phyloP scores from a whole-genome alignment of 1,140 invertebrate genomes.

The Oncopodura yosiiana region DNA sequence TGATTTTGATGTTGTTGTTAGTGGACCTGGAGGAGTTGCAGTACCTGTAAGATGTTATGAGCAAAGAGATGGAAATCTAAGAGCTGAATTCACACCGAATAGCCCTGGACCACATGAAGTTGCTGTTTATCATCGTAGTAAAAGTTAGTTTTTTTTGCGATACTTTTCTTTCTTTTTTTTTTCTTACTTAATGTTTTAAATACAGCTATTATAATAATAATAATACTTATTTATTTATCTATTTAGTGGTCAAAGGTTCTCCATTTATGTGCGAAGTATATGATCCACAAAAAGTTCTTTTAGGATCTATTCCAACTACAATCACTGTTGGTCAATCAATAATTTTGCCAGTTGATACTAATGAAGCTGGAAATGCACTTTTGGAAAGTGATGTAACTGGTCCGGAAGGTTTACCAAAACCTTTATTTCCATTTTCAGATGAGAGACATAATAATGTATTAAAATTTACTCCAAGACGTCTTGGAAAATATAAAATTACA shows the following conservation, averaged over 20 bases:
- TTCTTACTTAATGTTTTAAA: too few relatives aligned
- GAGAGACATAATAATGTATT: slow-evolving; percentile 45
- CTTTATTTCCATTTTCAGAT: slow-evolving; percentile 24
- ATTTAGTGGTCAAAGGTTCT: slow-evolving; percentile 84
- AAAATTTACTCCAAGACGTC: slow-evolving; percentile 73
- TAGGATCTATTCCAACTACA: slow-evolving; percentile 37
- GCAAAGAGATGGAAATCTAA: slow-evolving; percentile 82
- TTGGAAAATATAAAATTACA: slow-evolving; percentile 80
- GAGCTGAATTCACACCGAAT: slow-evolving; percentile 83
- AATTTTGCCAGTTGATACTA: slow-evolving; percentile 72
- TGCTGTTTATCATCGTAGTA: slow-evolving; percentile 82
- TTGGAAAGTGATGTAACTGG: slow-evolving; percentile 78
- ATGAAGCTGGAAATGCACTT: slow-evolving; percentile 79
- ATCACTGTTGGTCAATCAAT: slow-evolving; percentile 74
- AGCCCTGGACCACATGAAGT: slow-evolving; percentile 56
- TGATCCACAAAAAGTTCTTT: slow-evolving; percentile 55
- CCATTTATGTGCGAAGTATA: slow-evolving; percentile 93
- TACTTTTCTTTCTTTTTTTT: too few relatives aligned
- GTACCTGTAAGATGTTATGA: slow-evolving; percentile 89
- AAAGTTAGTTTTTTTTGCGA: too few relatives aligned
- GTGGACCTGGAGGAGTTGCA: slow-evolving; percentile 76
- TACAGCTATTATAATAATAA: too few relatives aligned
- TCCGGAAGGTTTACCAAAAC: slow-evolving; percentile 66
- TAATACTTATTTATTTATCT: too few relatives aligned
- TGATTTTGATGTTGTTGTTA: slow-evolving; percentile 81